Evolutionary conservation across 2,888 invertebrate genomes (phyloP).

Genomic region (Limnephilus rhombicus): DNA sequence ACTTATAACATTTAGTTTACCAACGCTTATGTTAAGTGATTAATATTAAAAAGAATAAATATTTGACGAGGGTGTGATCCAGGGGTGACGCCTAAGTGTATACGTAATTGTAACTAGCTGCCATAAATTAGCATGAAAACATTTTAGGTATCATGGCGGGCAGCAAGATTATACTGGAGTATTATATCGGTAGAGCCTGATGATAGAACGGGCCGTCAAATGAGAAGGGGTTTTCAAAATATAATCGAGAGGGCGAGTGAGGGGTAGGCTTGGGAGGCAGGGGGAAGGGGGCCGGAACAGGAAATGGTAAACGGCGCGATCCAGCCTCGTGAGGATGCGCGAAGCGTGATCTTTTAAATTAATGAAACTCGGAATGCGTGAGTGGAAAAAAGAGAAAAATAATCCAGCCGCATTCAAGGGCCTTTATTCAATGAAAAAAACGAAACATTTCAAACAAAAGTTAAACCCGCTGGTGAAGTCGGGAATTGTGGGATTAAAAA

Average conservation of each 20-base stretch:
- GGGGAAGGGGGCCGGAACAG: slow-evolving; percentile 32
- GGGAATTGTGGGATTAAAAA: slow-evolving; percentile 1
- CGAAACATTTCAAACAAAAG: slow-evolving; percentile 38
- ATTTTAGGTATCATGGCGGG: slow-evolving; percentile 59
- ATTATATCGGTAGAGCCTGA: slow-evolving; percentile 58
- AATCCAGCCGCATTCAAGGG: slow-evolving; percentile 12
- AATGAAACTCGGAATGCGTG: slow-evolving; percentile 59
- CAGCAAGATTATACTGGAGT: slow-evolving; percentile 56
- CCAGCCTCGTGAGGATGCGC: slow-evolving; percentile 54
- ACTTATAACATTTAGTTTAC: slow-evolving; percentile 4
- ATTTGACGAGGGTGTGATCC: slow-evolving; percentile 59
- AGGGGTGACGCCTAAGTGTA: slow-evolving; percentile 56
- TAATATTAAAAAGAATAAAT: slow-evolving; percentile 45
- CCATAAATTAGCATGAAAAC: slow-evolving; percentile 63
- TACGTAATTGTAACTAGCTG: slow-evolving; percentile 51
- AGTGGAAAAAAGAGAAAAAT: slow-evolving; percentile 46
- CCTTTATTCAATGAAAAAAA: slow-evolving; percentile 13
- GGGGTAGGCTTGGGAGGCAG: not conserved
- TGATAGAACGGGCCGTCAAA: slow-evolving; percentile 47
- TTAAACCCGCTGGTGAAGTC: slow-evolving; percentile 8
- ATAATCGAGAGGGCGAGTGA: not conserved
- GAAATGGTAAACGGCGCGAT: slow-evolving; percentile 57
- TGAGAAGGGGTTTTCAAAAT: slow-evolving; percentile 29
- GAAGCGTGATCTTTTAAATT: slow-evolving; percentile 59
- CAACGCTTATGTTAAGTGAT: slow-evolving; percentile 31